phyloP scores from a whole-genome alignment of 1,140 invertebrate species.

The Nixonia krombeini region DNA sequence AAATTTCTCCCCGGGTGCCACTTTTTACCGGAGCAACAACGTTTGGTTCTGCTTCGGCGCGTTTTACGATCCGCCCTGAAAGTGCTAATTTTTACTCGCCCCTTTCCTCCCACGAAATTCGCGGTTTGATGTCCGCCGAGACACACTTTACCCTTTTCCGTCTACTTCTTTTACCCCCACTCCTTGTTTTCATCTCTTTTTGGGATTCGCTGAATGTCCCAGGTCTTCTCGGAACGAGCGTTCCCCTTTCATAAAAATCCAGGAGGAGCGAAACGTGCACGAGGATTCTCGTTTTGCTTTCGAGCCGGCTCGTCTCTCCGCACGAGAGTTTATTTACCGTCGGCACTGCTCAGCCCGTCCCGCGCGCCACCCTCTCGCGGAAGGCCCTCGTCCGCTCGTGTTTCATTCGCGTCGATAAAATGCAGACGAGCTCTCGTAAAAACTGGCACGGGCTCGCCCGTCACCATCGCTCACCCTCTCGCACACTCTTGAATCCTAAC shows the following conservation, averaged over 20 bases:
- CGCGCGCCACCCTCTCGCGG: neutral
- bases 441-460: constrained; percentile 14
- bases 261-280: constrained; percentile 15
- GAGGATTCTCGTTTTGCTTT: constrained; percentile 8
- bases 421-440: constrained; percentile 32
- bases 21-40: no score
- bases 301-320: constrained; percentile 7
- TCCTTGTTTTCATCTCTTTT: constrained; percentile 7
- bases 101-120: neutral
- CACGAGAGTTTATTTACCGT: constrained; percentile 21
- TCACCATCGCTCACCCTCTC: constrained; percentile 3
- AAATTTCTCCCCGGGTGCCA: no score
- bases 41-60: no score
- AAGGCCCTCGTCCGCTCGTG: neutral
- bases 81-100: neutral
- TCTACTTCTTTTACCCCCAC: neutral
- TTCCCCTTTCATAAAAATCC: constrained; percentile 24
- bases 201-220: neutral
- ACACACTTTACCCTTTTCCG: no score
- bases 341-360: constrained; percentile 15
- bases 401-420: constrained; percentile 25
- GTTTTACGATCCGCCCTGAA: no score
- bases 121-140: neutral
- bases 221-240: neutral
- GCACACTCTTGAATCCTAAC: neutral